Evolutionary conservation across 2,113 vertebrate genomes (phyloP).

Genomic region (Nycticorax nycticorax): DNA sequence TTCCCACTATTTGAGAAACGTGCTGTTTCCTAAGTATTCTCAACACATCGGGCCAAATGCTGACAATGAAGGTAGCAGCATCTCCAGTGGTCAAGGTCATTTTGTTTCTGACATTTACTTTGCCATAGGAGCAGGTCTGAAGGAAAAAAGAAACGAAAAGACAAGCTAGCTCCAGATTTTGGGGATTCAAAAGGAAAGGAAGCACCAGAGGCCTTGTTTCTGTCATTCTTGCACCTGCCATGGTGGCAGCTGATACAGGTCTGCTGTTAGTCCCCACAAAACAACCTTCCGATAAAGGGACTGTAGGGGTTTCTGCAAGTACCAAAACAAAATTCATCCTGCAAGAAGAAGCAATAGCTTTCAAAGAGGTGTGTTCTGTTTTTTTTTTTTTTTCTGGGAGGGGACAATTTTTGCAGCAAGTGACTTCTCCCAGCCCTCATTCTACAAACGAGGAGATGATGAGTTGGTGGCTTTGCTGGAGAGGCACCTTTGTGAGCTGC

Average conservation of each 20-base stretch:
- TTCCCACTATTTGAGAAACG: neutral
- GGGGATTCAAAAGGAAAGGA: neutral
- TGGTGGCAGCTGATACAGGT: neutral
- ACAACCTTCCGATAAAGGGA: neutral
- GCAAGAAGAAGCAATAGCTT: neutral
- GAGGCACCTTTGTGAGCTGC: neutral
- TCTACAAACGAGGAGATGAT: neutral
- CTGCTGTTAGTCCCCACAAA: neutral
- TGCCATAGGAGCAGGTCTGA: neutral
- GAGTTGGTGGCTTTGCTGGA: neutral
- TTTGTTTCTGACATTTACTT: neutral
- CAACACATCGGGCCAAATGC: neutral
- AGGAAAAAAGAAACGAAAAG: neutral
- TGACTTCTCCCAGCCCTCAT: neutral
- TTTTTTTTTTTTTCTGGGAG: neutral
- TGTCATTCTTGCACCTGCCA: neutral
- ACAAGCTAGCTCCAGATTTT: neutral
- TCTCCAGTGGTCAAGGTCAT: neutral
- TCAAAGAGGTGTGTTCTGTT: neutral
- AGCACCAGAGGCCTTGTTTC: neutral
- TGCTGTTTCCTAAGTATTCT: neutral
- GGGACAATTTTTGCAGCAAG: neutral
- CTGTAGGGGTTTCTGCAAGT: neutral
- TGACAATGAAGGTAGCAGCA: neutral
- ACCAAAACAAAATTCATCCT: neutral